Percentiles rank a stretch among this genome's conserved stretches.
phyloP scores from a whole-genome alignment of 2,797 vertebrate species.

The Falco columbarius region DNA sequence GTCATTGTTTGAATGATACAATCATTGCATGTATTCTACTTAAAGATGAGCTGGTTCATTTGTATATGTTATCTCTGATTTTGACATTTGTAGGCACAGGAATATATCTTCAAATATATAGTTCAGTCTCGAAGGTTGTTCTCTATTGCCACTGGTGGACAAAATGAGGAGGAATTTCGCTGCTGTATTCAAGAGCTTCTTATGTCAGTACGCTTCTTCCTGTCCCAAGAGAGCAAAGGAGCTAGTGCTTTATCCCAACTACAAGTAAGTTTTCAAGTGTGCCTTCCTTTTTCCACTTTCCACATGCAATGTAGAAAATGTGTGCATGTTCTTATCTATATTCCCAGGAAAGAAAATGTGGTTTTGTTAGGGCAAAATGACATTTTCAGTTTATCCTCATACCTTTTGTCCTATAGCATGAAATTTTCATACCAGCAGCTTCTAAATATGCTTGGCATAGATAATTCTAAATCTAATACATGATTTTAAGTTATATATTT shows the following conservation, averaged over 20 bases:
- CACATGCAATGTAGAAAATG: background rate
- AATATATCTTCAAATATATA: conserved; percentile 99
- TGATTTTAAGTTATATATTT: background rate
- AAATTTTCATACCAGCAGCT: background rate
- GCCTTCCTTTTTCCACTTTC: background rate
- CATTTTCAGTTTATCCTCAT: background rate
- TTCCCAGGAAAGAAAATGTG: background rate
- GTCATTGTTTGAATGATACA: background rate
- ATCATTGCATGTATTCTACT: background rate
- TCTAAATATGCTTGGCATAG: background rate
- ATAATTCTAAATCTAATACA: background rate
- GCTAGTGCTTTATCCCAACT: conserved; percentile 88
- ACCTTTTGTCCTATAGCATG: background rate
- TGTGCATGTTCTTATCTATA: background rate
- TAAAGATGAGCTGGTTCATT: background rate
- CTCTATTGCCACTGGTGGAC: conserved; percentile 93
- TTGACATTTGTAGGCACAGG: conserved; percentile 85
- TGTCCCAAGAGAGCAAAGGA: conserved; percentile 93
- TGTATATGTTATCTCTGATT: background rate
- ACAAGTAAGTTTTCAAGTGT: conserved; percentile 80
- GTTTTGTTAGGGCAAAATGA: background rate
- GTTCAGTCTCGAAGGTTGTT: conserved; percentile 95
- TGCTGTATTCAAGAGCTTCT: conserved; percentile 96
- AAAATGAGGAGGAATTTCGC: conserved; percentile 96
- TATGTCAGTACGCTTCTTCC: conserved; percentile 97